phyloP scores from a whole-genome alignment of 2,113 vertebrate genomes.

The Cyanoliseus patagonus region DNA sequence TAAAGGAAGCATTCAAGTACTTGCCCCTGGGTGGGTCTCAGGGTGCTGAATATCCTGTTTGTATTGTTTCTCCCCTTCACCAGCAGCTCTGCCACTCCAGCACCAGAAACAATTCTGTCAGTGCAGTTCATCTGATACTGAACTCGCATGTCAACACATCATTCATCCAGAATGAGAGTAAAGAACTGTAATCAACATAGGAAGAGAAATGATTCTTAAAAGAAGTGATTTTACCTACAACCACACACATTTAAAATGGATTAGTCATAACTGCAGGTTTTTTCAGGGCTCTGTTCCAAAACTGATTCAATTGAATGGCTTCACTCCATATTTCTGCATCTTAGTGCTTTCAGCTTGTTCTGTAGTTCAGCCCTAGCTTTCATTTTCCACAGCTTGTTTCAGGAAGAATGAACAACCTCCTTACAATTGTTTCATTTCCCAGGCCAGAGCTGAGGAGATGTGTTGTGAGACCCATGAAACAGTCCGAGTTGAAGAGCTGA shows the following conservation, averaged over 20 bases:
- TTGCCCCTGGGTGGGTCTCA: background rate
- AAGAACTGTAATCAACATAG: background rate
- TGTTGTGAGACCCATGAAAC: background rate
- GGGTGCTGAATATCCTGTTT: conserved; percentile 1
- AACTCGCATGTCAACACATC: background rate
- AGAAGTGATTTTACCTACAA: conserved; percentile 43
- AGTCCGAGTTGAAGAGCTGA: background rate
- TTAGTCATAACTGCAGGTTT: conserved; percentile 50
- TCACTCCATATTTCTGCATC: background rate
- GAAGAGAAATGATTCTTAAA: conserved; percentile 28
- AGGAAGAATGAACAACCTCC: background rate
- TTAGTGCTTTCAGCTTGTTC: background rate
- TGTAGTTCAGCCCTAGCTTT: background rate
- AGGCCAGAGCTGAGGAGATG: background rate
- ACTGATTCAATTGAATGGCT: background rate
- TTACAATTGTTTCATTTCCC: background rate
- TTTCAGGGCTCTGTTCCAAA: conserved; percentile 42
- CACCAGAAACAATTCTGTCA: background rate
- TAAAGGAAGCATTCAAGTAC: background rate
- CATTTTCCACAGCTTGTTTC: conserved; percentile 12
- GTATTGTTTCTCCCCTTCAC: background rate
- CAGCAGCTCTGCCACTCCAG: background rate
- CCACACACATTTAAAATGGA: conserved; percentile 22
- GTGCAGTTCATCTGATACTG: background rate
- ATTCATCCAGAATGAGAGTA: background rate